A percentile compares a stretch with the other conserved stretches of the same genome.
These are phyloP conservation scores for Okapia johnstoni DNA, from an alignment of 2,113 vertebrate genomes.

Conservation along the genomic window DNA sequence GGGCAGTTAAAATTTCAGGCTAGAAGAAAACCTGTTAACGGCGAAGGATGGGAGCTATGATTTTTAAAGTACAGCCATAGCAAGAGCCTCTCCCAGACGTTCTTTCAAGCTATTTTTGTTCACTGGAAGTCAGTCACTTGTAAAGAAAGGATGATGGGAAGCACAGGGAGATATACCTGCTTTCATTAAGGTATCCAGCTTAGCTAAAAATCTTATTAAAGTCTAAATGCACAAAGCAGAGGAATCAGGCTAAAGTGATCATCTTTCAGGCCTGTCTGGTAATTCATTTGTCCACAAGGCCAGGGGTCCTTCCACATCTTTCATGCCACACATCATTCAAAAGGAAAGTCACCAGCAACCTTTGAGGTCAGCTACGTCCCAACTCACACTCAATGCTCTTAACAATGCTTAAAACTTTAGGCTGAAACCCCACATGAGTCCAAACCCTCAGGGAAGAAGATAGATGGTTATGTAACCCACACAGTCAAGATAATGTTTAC, in stretches of 20 bases:
- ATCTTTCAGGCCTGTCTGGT: not conserved
- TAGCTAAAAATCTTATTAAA: not conserved
- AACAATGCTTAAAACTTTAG: not conserved
- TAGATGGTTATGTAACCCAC: not conserved
- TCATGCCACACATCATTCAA: not conserved
- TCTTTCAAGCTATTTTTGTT: not conserved
- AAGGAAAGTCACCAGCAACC: not conserved
- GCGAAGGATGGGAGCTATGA: not conserved
- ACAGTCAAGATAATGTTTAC: not conserved
- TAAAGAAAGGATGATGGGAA: not conserved
- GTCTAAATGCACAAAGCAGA: not conserved
- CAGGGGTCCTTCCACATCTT: not conserved
- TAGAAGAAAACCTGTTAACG: not conserved
- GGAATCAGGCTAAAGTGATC: not conserved
- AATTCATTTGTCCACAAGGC: not conserved
- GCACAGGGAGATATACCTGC: not conserved
- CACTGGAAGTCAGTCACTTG: not conserved
- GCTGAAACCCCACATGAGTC: not conserved
- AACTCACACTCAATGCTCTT: not conserved
- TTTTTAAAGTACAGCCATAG: not conserved
- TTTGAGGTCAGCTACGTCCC: not conserved
- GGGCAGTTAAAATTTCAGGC: not conserved
- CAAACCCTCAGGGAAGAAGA: not conserved
- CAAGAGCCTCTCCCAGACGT: not conserved
- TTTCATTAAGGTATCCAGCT: not conserved